Evolutionary conservation across 2,797 vertebrate genomes (phyloP).

Genomic region (Lateolabrax maculatus): DNA sequence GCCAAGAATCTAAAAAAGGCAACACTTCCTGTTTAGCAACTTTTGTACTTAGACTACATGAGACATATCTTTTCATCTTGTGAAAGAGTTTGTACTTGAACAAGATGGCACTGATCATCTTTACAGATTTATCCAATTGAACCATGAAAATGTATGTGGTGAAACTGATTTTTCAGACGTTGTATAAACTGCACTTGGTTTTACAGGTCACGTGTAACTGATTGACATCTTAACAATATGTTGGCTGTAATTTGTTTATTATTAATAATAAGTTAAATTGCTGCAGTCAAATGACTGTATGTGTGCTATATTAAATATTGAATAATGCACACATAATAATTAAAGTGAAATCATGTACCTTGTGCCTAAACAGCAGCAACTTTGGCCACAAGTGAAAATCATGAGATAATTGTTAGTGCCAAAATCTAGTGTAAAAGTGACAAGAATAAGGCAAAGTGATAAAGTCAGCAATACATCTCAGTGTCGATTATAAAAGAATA

Average conservation of each 20-base stretch:
- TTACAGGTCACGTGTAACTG: not conserved
- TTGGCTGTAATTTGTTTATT: not conserved
- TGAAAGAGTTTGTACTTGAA: not conserved
- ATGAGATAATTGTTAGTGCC: not conserved
- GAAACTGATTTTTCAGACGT: not conserved
- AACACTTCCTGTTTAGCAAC: slow-evolving; percentile 51
- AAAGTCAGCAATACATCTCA: not conserved
- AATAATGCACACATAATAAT: too few relatives aligned
- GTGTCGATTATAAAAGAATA: not conserved
- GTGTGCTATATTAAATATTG: not conserved
- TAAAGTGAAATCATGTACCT: not conserved
- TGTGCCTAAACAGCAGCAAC: not conserved
- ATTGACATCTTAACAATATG: not conserved
- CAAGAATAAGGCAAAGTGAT: not conserved
- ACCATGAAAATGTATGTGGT: not conserved
- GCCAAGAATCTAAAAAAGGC: slow-evolving; percentile 15
- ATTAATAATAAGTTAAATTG: not conserved
- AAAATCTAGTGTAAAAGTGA: not conserved
- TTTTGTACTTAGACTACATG: not conserved
- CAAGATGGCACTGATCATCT: not conserved
- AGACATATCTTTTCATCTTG: not conserved
- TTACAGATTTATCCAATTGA: not conserved
- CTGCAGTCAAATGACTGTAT: not conserved
- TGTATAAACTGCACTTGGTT: not conserved
- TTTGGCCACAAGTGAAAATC: not conserved